These are phyloP conservation scores for Palythoa grandis DNA, from an alignment of 92 coral and sea anemone species.

Conservation along the genomic window DNA sequence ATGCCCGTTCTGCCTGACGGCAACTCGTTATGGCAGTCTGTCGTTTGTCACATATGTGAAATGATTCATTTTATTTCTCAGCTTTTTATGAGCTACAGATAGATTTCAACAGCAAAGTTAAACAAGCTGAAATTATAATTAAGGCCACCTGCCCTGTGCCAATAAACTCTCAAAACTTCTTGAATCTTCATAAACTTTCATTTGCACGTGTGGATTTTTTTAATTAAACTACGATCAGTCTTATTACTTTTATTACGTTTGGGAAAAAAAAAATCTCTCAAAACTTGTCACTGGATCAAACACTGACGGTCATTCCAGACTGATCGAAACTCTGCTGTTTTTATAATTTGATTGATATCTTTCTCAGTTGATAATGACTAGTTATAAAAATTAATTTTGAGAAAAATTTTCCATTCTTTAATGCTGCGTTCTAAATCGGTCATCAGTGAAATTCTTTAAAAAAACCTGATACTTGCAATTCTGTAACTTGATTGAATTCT, in stretches of 20 bases:
- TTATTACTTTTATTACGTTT: background rate
- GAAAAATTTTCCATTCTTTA: no score
- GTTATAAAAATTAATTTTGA: no score
- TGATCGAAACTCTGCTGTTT: no score
- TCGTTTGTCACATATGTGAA: background rate
- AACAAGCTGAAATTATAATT: slow-evolving; percentile 22
- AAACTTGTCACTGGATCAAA: background rate
- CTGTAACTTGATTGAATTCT: no score
- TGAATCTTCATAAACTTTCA: background rate
- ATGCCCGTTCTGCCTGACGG: background rate
- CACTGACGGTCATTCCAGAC: no score
- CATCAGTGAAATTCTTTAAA: no score
- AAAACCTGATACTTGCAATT: no score
- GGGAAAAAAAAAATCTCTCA: background rate
- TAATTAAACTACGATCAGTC: background rate
- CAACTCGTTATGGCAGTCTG: background rate
- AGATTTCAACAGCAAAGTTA: background rate
- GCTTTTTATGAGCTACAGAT: background rate
- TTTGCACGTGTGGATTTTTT: background rate
- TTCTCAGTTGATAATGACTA: no score
- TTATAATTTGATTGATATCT: no score
- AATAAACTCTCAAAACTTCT: slow-evolving; percentile 5
- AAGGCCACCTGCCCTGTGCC: slow-evolving; percentile 4
- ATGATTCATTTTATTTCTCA: background rate
- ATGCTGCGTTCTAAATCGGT: no score